Conservation (phyloP, 1,140 invertebrate species). For the Atta cephalotes region DNA sequence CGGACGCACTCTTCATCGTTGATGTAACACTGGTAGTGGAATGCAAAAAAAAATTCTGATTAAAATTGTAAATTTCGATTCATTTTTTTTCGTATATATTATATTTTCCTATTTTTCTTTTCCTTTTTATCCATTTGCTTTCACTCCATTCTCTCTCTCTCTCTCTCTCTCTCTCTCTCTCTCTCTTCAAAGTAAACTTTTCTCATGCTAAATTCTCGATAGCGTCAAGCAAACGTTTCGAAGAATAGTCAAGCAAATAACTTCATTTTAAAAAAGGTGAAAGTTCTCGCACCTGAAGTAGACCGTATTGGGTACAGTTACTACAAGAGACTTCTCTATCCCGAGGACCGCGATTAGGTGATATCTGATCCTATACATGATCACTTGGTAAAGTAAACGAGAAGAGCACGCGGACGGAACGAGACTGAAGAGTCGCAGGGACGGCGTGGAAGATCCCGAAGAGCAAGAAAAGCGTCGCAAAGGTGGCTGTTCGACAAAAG, state of each 20-base stretch:
- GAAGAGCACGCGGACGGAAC: slow-evolving; percentile 13
- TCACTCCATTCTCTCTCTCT: too few species aligned
- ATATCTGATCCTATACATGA: slow-evolving; percentile 62
- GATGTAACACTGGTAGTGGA: slow-evolving; percentile 12
- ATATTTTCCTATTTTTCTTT: background rate
- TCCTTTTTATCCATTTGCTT: background rate
- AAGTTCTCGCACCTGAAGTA: slow-evolving; percentile 17
- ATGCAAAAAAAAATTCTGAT: slow-evolving; percentile 31
- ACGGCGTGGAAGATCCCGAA: slow-evolving; percentile 30
- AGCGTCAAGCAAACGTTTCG: background rate
- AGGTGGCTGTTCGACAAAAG: slow-evolving; percentile 66
- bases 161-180: background rate
- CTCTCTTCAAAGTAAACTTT: background rate
- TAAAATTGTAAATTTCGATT: background rate
- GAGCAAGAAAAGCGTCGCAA: slow-evolving; percentile 51
- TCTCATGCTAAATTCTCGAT: slow-evolving; percentile 13
- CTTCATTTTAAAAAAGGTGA: slow-evolving; percentile 6
- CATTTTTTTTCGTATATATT: background rate
- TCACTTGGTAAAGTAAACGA: slow-evolving; percentile 52
- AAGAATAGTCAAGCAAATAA: background rate
- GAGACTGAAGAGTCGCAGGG: slow-evolving; percentile 56
- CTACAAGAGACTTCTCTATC: slow-evolving; percentile 35
- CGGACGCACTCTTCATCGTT: slow-evolving; percentile 6
- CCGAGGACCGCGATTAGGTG: slow-evolving; percentile 68
- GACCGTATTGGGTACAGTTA: slow-evolving; percentile 1